Evolutionary conservation across 2,113 vertebrate genomes (phyloP), one percentile per base, ranked within the genome.

Genomic region (Oncorhynchus tshawytscha): DNA sequence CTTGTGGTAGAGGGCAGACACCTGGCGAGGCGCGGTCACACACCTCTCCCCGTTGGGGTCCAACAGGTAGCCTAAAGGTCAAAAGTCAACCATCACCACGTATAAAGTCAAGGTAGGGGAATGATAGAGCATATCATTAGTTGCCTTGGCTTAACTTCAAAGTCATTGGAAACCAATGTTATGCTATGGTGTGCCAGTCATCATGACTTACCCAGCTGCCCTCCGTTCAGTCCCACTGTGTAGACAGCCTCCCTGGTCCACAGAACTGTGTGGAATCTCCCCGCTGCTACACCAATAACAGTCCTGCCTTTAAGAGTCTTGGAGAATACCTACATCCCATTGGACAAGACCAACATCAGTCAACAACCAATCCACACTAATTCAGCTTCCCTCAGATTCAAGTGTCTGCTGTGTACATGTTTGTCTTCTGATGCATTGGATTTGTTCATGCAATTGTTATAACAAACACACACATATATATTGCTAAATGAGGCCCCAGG

Each of bases 171-270:
- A 54, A 54, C 15, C 51, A 54, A 18, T 54, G 51, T 22, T 49
- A 1, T 3, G 7, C 34, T 70, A 18, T 7, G 1, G 20, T 45
- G 27, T 11, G 29, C 45, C n/a, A 25, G 22, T 51, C 39, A n/a
- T 20, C 22, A 51, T n/a, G 81, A 89, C 94, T 93, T 93, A 98
- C 98, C 98, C 87, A 99, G 92, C 34, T 99, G 98, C 71, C 98
- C 98, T 81, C 96, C 97, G 86, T 99, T 99, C 67, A 99, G 92
- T 73, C 98, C 98, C 92, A 99, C 88, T 34, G 98, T 99, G 81
- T 98, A 99, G 69, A 99, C 94, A 16, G 96, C 95, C 89, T 98
- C 96, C 88, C 91, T 95, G 80, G 96, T 97, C 97, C 97, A 99
- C 2, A 99, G 91, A 79, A 98, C 96, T 2, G 97, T 99, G 85